Base-by-base conservation (phyloP, 2,113 vertebrate species). In the Lathamus discolor region DNA sequence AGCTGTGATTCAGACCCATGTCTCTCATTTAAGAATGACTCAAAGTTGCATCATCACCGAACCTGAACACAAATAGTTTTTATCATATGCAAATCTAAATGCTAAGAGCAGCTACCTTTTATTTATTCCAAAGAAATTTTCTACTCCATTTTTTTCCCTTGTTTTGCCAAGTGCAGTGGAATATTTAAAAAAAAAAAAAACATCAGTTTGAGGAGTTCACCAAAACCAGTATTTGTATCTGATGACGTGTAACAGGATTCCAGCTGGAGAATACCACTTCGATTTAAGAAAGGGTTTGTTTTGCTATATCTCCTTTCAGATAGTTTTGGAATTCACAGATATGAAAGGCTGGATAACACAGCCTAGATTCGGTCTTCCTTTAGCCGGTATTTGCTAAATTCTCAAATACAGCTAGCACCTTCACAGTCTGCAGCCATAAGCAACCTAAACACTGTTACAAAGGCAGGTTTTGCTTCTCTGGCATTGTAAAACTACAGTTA, bases 1-100 rank as follows among this genome's bases (percentile, higher is more conserved):
- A 88, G 88, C 25, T 94, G 63, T 93, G 96, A 96, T 82, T 96
- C 96, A 96, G 69, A 90, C 44, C 86, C 69, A 44, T 17, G 20
- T 37, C 79, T 76, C 44, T 82, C 70, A 68, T 43, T 95, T 83
- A 62, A 92, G 86, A 94, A 69, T 96, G 92, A 95, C 83, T 95
- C 95, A 89, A 85, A 91, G 37, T 85, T 89, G 59, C 84, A 85
- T 95, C 94, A 96, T 74, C 81, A 87, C 46, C 62, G 80, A 91
- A 96, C 83, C 48, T 74, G 77, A 92, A 95, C 63, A 83, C 62
- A 92, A 73, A 82, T 67, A 73, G 28, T 31, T 78, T 83, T 91
- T 66, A n/a, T 76, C 52, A 57, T 64, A 91, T 24, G 89, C n/a
- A 68, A 88, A 94, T 61, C 66, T 88, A 92, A 94, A 90, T 78